These are phyloP conservation scores for Trichogramma evanescens DNA, from an alignment of 2,888 invertebrate genomes.

Conservation along the genomic window DNA sequence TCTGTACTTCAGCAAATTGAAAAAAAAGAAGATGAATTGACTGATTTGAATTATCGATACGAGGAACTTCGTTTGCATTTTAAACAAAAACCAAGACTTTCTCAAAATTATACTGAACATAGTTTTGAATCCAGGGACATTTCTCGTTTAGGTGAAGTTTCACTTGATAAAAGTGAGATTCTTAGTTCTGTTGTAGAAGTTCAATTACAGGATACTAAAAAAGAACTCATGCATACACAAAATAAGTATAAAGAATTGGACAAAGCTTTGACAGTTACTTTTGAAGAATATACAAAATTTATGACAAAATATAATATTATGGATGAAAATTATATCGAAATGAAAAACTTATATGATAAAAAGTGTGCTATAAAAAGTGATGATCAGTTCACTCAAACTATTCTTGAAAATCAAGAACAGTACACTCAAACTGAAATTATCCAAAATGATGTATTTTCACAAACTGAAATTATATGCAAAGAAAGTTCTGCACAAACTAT, in stretches of 20 bases:
- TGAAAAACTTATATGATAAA: neutral
- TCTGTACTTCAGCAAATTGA: conserved; percentile 30
- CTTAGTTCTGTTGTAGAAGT: conserved; percentile 42
- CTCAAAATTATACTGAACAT: conserved; percentile 25
- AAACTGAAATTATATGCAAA: too few species aligned
- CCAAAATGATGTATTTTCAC: neutral
- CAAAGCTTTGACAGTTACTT: conserved; percentile 21
- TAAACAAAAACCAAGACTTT: conserved; percentile 26
- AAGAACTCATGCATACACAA: conserved; percentile 30
- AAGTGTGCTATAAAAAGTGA: neutral
- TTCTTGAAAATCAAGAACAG: neutral
- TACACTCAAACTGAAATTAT: neutral
- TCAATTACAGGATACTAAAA: conserved; percentile 44
- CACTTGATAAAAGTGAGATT: conserved; percentile 34
- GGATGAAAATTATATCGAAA: neutral
- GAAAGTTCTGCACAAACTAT: too few species aligned
- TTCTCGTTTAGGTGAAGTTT: conserved; percentile 6
- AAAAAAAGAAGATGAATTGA: conserved; percentile 35
- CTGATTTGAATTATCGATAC: conserved; percentile 31
- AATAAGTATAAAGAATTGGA: conserved; percentile 49
- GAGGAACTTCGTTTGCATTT: conserved; percentile 37
- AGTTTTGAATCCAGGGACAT: conserved; percentile 34
- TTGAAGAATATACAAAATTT: conserved; percentile 24
- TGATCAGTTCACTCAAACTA: neutral
- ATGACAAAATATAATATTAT: conserved; percentile 8